These are phyloP conservation scores for Neogobius melanostomus DNA, from an alignment of 2,113 vertebrate species.

Conservation along the genomic window DNA sequence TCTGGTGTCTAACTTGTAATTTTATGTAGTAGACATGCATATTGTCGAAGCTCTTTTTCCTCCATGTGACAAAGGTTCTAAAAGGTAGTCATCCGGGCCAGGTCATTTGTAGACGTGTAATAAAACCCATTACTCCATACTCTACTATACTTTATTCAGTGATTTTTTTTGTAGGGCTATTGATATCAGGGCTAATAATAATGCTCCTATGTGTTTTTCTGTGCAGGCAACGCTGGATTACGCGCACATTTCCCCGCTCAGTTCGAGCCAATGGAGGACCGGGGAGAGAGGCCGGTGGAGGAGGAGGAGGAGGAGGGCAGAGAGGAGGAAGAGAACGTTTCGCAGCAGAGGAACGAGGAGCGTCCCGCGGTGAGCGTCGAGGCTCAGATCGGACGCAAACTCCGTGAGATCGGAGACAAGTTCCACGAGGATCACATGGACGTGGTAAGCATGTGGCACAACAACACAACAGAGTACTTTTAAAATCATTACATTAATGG, in stretches of 20 bases:
- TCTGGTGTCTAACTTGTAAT: slow-evolving; percentile 5
- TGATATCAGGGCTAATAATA: neutral
- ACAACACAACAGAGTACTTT: neutral
- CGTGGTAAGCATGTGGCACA: slow-evolving; percentile 54
- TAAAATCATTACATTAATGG: too few relatives aligned
- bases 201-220: neutral
- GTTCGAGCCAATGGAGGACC: slow-evolving; percentile 69
- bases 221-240: slow-evolving; percentile 63
- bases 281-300: slow-evolving; percentile 50
- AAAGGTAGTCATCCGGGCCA: too few relatives aligned
- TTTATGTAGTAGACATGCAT: slow-evolving; percentile 15
- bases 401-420: slow-evolving; percentile 75
- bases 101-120: slow-evolving; percentile 3
- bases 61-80: too few relatives aligned
- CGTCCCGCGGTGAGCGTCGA: slow-evolving; percentile 62
- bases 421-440: slow-evolving; percentile 74
- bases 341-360: slow-evolving; percentile 54
- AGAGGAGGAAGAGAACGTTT: slow-evolving; percentile 49
- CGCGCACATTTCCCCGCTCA: slow-evolving; percentile 63
- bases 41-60: too few relatives aligned
- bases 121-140: slow-evolving; percentile 39
- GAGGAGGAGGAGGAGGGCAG: slow-evolving; percentile 53
- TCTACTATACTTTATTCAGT: slow-evolving; percentile 2
- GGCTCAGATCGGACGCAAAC: slow-evolving; percentile 71
- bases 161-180: slow-evolving; percentile 10